Evolutionary conservation across 1,140 invertebrate genomes (phyloP).

Genomic region (Tenebrio molitor): DNA sequence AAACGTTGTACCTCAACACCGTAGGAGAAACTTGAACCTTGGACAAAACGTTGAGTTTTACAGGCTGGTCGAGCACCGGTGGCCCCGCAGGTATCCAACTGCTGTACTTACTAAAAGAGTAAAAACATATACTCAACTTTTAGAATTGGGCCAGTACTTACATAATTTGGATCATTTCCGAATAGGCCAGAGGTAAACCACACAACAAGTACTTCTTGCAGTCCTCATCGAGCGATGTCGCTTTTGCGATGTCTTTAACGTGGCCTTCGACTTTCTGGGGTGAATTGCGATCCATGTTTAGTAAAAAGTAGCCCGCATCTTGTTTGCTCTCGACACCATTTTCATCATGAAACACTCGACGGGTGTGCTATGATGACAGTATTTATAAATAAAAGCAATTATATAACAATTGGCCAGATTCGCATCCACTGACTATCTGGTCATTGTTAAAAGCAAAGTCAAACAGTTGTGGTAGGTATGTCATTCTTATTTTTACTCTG

Average conservation of each 20-base stretch:
- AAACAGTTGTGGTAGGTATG: too few relatives aligned
- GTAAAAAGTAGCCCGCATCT: slow-evolving; percentile 72
- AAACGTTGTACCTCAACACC: slow-evolving; percentile 56
- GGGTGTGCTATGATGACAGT: slow-evolving; percentile 70
- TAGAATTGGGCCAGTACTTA: too few relatives aligned
- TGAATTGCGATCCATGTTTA: slow-evolving; percentile 70
- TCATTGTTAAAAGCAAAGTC: slow-evolving; percentile 48
- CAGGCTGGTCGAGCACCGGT: slow-evolving; percentile 58
- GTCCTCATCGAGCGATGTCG: slow-evolving; percentile 64
- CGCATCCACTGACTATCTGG: too few relatives aligned
- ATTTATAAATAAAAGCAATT: too few relatives aligned
- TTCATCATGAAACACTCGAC: slow-evolving; percentile 68
- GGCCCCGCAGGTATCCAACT: slow-evolving; percentile 62
- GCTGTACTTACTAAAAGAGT: slow-evolving; percentile 55
- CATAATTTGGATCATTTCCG: slow-evolving; percentile 68
- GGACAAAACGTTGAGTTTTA: slow-evolving; percentile 53
- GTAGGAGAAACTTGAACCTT: slow-evolving; percentile 48
- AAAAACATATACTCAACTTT: not conserved
- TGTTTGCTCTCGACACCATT: slow-evolving; percentile 61
- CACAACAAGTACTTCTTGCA: slow-evolving; percentile 68
- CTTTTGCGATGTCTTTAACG: slow-evolving; percentile 64
- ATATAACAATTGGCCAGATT: too few relatives aligned
- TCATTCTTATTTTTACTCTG: too few relatives aligned
- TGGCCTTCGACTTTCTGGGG: slow-evolving; percentile 64
- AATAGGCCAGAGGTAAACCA: slow-evolving; percentile 71